Percentiles rank a stretch among this genome's conserved stretches.
Evolutionary conservation across 2,888 invertebrate species (phyloP).

Genomic region (Byasa hedistus): DNA sequence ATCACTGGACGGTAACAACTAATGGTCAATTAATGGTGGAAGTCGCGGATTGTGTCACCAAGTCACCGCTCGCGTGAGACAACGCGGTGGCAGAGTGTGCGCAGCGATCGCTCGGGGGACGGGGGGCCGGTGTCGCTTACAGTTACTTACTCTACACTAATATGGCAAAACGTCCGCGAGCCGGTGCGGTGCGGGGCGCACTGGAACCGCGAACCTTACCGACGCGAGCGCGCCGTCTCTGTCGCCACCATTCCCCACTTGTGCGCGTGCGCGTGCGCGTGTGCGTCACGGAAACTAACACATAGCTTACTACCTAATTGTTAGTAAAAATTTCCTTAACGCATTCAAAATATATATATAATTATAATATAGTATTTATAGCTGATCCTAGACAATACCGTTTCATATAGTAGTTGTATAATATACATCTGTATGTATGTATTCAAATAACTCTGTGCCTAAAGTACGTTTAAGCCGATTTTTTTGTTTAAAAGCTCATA

Average conservation of each 20-base stretch:
- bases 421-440: constrained; percentile 64
- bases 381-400: constrained; percentile 66
- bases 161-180: constrained; percentile 76
- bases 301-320: constrained; percentile 71
- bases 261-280: constrained; percentile 36
- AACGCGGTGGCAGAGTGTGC: too few species aligned
- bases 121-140: constrained; percentile 51
- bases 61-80: constrained; percentile 38
- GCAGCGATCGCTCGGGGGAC: constrained; percentile 62
- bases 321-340: constrained; percentile 79
- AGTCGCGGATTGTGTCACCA: too few species aligned
- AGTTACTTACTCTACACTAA: constrained; percentile 64
- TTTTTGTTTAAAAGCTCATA: constrained; percentile 67
- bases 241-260: constrained; percentile 46
- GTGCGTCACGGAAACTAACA: constrained; percentile 47
- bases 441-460: constrained; percentile 75
- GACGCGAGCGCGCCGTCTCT: background rate
- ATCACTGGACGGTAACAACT: constrained; percentile 60
- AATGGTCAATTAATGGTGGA: too few species aligned
- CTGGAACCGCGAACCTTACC: background rate
- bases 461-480: constrained; percentile 77
- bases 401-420: constrained; percentile 69
- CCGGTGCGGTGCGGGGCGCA: constrained; percentile 48
- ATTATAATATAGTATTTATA: constrained; percentile 57
- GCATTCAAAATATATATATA: constrained; percentile 78